These are phyloP conservation scores for Brenthis hecate DNA, from an alignment of 2,888 invertebrate species.

Conservation along the genomic window DNA sequence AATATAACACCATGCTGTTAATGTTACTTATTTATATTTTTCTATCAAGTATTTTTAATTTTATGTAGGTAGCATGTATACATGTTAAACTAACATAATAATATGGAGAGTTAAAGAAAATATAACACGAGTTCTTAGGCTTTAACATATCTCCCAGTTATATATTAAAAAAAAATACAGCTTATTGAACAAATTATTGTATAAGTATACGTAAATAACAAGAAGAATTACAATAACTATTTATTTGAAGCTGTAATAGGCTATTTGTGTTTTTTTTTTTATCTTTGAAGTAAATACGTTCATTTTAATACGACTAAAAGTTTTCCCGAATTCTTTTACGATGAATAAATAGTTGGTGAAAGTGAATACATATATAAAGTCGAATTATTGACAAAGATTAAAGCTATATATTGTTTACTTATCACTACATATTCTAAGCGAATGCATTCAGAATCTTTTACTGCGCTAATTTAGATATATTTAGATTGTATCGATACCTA, in stretches of 20 bases:
- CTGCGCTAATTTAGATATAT: background rate
- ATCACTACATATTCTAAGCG: too few relatives aligned
- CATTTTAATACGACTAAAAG: background rate
- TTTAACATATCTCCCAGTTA: background rate
- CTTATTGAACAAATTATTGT: background rate
- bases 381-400: too few relatives aligned
- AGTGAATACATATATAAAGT: constrained; percentile 6
- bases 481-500: background rate
- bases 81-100: background rate
- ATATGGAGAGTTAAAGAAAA: background rate
- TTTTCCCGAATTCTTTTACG: constrained; percentile 1
- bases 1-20: background rate
- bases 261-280: too few relatives aligned
- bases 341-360: constrained; percentile 20
- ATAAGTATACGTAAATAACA: too few relatives aligned
- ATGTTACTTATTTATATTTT: background rate
- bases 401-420: too few relatives aligned
- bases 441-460: background rate
- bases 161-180: background rate
- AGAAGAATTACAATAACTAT: too few relatives aligned
- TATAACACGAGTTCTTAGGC: background rate
- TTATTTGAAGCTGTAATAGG: too few relatives aligned
- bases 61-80: too few relatives aligned
- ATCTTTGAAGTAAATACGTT: too few relatives aligned
- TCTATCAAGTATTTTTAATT: too few relatives aligned